Evolutionary conservation across 2,888 invertebrate species (phyloP).

Genomic region (Strigamia transsilvanica): DNA sequence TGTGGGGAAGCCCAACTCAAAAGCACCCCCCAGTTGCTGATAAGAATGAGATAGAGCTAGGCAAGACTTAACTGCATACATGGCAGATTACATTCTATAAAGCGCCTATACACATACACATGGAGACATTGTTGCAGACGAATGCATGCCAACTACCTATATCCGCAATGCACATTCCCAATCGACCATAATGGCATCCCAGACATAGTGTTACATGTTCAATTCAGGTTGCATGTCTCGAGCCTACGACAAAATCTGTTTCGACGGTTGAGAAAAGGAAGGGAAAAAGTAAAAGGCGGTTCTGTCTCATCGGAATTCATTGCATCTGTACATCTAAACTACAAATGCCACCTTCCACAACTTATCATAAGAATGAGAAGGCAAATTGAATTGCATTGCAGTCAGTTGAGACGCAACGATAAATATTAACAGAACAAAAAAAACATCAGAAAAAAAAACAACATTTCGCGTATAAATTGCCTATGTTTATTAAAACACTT

Average conservation of each 20-base stretch:
- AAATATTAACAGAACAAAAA: background rate
- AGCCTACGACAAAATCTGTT: background rate
- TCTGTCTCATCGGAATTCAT: conserved; percentile 2
- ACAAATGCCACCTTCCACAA: conserved; percentile 3
- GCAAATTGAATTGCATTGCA: background rate
- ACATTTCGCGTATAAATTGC: background rate
- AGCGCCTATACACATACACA: background rate
- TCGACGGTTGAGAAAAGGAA: background rate
- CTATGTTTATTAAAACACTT: background rate
- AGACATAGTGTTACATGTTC: background rate
- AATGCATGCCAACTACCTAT: conserved; percentile 8
- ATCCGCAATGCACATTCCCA: conserved; percentile 8
- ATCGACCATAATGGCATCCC: background rate
- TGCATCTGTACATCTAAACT: background rate
- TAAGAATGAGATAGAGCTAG: background rate
- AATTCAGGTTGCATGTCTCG: background rate
- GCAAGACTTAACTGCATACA: background rate
- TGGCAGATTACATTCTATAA: conserved; percentile 8
- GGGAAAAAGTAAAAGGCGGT: background rate
- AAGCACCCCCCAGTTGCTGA: conserved; percentile 3
- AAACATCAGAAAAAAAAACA: background rate
- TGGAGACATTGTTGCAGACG: background rate
- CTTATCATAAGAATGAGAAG: background rate
- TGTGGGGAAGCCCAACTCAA: conserved; percentile 3
- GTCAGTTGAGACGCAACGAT: background rate